A percentile compares a stretch with the other conserved stretches of the same genome.
Evolutionary conservation across 2,888 invertebrate genomes (phyloP).

Genomic region (Dichetophora obliterata): DNA sequence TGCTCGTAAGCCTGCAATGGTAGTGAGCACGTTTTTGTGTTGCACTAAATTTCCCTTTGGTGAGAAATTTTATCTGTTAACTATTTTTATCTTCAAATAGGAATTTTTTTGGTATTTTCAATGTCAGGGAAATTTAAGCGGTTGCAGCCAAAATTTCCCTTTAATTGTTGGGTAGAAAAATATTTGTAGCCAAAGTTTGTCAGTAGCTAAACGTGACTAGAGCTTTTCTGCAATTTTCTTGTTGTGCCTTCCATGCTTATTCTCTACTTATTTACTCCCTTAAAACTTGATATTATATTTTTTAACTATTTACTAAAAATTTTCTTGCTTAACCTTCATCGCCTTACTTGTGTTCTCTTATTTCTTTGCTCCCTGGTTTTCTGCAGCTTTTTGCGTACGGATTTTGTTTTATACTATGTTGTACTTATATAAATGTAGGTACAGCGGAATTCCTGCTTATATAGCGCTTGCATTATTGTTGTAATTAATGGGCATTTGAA

Average conservation of each 20-base stretch:
- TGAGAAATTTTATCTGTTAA: background rate
- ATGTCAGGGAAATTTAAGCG: background rate
- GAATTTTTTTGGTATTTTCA: background rate
- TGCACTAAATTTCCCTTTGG: slow-evolving; percentile 7
- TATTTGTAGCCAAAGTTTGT: background rate
- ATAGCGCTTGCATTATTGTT: slow-evolving; percentile 47
- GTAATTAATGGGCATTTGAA: slow-evolving; percentile 66
- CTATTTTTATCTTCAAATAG: background rate
- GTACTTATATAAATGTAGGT: background rate
- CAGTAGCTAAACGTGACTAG: no score
- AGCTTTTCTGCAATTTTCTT: background rate
- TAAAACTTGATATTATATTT: background rate
- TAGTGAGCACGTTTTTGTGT: background rate
- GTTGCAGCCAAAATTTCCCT: background rate
- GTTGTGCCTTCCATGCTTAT: background rate
- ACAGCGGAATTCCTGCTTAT: background rate
- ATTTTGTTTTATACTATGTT: background rate
- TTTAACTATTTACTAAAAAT: background rate
- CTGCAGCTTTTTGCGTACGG: background rate
- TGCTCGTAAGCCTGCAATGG: background rate
- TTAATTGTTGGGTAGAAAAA: slow-evolving; percentile 11
- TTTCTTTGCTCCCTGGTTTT: background rate
- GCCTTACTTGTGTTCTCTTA: background rate
- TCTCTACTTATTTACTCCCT: background rate
- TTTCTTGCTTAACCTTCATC: background rate